These are phyloP conservation scores for Gastrophryne carolinensis DNA, from an alignment of 2,797 vertebrate genomes.

Conservation along the genomic window DNA sequence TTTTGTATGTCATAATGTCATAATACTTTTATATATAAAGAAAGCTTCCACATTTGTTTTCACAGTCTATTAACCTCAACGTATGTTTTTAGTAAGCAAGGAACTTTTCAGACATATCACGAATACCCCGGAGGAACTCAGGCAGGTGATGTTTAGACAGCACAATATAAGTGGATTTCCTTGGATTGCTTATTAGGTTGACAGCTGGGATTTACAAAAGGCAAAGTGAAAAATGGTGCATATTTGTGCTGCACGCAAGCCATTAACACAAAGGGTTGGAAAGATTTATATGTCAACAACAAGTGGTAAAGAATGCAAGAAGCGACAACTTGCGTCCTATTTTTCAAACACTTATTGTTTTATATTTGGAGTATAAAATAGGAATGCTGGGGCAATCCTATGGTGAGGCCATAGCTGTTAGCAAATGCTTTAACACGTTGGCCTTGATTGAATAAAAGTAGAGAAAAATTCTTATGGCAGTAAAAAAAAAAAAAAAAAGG, in stretches of 20 bases:
- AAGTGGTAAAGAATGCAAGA: too few relatives aligned
- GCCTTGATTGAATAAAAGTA: too few relatives aligned
- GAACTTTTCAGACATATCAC: constrained; percentile 31
- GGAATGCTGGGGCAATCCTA: too few relatives aligned
- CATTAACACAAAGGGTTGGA: not conserved
- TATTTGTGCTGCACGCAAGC: not conserved
- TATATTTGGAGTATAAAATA: too few relatives aligned
- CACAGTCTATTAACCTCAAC: constrained; percentile 11
- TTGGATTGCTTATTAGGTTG: not conserved
- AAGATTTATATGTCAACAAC: too few relatives aligned
- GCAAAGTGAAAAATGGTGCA: not conserved
- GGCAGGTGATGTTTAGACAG: constrained; percentile 16
- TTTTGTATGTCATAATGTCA: too few relatives aligned
- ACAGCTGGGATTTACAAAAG: not conserved
- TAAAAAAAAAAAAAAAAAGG: too few relatives aligned
- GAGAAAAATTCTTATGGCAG: too few relatives aligned
- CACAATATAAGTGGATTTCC: constrained; percentile 11
- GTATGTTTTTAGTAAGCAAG: not conserved
- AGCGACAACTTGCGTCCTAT: too few relatives aligned
- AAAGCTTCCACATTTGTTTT: not conserved
- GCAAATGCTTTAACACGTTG: too few relatives aligned
- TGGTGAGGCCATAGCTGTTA: too few relatives aligned
- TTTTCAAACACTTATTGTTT: too few relatives aligned
- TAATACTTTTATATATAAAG: not conserved
- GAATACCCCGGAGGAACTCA: constrained; percentile 50